Base-by-base conservation (phyloP, 2,797 vertebrate genomes). In the Anguilla megastoma region DNA sequence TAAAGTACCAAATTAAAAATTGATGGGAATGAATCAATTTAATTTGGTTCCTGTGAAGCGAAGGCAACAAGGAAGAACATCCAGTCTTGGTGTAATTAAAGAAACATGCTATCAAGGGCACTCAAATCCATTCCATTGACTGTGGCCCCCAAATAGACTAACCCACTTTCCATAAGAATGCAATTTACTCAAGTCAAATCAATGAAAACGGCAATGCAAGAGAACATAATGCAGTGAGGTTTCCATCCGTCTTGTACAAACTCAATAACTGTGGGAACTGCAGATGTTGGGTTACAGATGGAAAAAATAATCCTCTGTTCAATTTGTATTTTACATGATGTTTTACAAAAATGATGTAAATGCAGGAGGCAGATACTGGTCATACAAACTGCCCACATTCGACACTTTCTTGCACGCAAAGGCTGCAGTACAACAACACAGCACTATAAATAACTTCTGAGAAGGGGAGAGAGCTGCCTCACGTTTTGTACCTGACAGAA, bases 111-210 rank as follows among this genome's bases (percentile, higher is more conserved):
- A 33, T 45, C 18, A 50, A 82, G 56, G 24, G 84, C 69, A 50
- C 50, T 85, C 8, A 58, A 76, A 76, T 48, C 52, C 69, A 85
- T 79, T 63, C 14, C 36, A 60, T 60, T 60, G 69, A 88, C 41
- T 69, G 10, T 80, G 84, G 10, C 76, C 36, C 30, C 41, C 18
- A 10, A 60, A 54, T 58, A 86, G 56, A 36, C 27, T 36, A 33
- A 60, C 52, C 21, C 24, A 30, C 85, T 86, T 86, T 63, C 84
- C 84, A 60, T 82, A 85, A 66, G 4, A 84, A 58, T 30, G 18
- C 10, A 76, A 85, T 85, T 85, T 88, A 36, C 69, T 69, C 71
- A 79, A 60, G 50, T 71, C 71, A n/a, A 66, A 86, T 86, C 69
- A 60, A 85, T 85, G 83, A 69, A 80, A 63, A 76, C 79, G 66